These are phyloP conservation scores for Sisyra nigra DNA, from an alignment of 2,888 invertebrate species.

Conservation along the genomic window DNA sequence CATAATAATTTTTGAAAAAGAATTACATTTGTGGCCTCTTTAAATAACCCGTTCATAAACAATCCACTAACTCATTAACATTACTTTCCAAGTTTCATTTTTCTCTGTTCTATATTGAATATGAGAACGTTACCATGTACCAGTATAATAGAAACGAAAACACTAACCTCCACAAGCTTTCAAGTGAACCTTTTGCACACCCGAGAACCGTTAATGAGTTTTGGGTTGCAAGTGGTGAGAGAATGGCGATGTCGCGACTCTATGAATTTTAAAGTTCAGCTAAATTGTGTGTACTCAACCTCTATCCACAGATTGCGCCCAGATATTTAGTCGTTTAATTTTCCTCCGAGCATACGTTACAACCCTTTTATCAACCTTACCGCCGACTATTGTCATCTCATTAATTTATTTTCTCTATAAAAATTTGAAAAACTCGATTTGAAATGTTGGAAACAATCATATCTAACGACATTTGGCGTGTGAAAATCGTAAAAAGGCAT, in stretches of 20 bases:
- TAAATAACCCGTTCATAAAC: neutral
- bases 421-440: no score
- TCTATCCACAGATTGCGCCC: neutral
- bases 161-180: no score
- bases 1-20: neutral
- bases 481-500: no score
- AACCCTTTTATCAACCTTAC: neutral
- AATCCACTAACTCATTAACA: no score
- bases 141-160: no score
- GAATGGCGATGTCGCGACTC: neutral
- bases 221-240: no score
- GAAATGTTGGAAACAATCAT: no score
- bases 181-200: no score
- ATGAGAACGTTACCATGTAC: no score
- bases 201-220: neutral
- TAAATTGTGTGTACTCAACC: constrained; percentile 4
- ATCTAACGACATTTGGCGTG: no score
- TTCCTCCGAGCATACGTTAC: neutral
- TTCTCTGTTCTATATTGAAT: no score
- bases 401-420: neutral
- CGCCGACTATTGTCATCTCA: neutral
- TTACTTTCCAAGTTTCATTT: no score
- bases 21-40: neutral
- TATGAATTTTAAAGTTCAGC: constrained; percentile 4
- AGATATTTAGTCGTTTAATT: constrained; percentile 5